Conservation (phyloP, 2,888 invertebrate genomes). For the Lathronympha strigana region DNA sequence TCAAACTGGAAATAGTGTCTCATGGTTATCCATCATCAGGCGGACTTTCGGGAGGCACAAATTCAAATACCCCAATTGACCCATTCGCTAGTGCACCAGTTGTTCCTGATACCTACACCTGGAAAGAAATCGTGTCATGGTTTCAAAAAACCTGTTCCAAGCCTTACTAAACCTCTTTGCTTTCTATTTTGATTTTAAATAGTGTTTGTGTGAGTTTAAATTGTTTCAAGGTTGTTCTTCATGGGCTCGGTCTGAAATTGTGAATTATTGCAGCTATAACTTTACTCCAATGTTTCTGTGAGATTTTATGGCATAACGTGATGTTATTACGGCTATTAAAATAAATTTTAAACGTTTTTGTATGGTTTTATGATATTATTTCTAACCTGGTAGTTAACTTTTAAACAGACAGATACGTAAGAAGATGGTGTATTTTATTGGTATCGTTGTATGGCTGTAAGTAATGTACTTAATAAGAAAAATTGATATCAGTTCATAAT, state of each 20-base stretch:
- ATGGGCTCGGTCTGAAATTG: conserved; percentile 4
- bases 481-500: too few species aligned
- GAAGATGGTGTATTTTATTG: too few species aligned
- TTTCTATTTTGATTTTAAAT: conserved; percentile 15
- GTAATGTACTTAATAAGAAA: too few species aligned
- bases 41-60: conserved; percentile 52
- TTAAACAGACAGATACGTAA: too few species aligned
- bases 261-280: conserved; percentile 35
- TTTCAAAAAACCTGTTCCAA: conserved; percentile 35
- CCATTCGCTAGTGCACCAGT: conserved; percentile 51
- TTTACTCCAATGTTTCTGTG: conserved; percentile 26
- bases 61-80: conserved; percentile 40
- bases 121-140: conserved; percentile 49
- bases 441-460: too few species aligned
- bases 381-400: too few species aligned
- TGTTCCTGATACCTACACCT: conserved; percentile 50
- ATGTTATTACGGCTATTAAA: conserved; percentile 26
- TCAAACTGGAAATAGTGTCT: conserved; percentile 45
- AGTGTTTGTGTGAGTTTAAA: conserved; percentile 18
- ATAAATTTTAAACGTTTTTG: conserved; percentile 28
- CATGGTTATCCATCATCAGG: conserved; percentile 53
- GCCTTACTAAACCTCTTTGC: conserved; percentile 28
- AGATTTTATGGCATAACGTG: conserved; percentile 29
- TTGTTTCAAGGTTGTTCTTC: conserved; percentile 21
- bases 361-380: too few species aligned